Evolutionary conservation across 2,113 vertebrate species (phyloP).

Genomic region (Cyanoramphus novaezelandiae): DNA sequence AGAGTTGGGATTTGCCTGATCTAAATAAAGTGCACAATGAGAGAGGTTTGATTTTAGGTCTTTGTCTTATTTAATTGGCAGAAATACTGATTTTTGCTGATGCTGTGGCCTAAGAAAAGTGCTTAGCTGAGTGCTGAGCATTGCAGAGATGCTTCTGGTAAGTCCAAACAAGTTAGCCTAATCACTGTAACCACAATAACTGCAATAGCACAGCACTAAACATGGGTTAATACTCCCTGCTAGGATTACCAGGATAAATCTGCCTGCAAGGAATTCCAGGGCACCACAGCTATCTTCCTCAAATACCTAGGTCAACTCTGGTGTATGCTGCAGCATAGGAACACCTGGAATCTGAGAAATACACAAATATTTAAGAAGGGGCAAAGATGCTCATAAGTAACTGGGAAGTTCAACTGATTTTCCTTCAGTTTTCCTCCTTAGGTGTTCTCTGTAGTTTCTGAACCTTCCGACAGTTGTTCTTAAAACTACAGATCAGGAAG

Average conservation of each 20-base stretch:
- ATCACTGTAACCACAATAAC: background rate
- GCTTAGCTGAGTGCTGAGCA: background rate
- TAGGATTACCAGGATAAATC: background rate
- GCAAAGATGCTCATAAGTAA: background rate
- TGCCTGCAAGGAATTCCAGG: background rate
- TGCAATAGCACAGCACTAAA: background rate
- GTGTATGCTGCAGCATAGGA: background rate
- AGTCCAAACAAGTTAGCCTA: background rate
- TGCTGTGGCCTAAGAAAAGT: background rate
- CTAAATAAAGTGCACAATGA: background rate
- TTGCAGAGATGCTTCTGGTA: background rate
- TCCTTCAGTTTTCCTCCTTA: background rate
- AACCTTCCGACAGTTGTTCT: background rate
- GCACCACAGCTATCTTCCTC: background rate
- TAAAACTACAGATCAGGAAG: background rate
- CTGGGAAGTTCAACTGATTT: background rate
- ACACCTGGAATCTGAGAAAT: background rate
- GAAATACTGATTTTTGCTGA: background rate
- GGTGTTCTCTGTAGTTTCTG: background rate
- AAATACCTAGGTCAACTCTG: background rate
- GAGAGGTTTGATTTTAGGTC: background rate
- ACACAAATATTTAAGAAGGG: background rate
- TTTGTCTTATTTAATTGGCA: background rate
- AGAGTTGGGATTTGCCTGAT: background rate
- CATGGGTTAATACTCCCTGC: background rate